Conservation (phyloP, 2,797 vertebrate species). For the Poecilia velifera region DNA sequence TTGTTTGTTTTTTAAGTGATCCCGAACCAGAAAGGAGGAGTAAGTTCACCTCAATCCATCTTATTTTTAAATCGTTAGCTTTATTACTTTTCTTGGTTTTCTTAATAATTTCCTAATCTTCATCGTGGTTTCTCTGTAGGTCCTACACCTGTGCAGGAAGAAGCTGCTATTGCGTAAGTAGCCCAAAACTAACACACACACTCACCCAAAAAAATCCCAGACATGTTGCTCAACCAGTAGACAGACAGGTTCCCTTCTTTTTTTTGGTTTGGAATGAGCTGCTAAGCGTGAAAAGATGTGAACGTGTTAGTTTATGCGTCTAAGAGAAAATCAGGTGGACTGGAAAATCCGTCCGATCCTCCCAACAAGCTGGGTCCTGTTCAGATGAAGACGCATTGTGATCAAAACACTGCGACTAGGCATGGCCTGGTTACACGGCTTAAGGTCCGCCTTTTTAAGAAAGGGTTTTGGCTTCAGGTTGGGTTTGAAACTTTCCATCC, state of each 20-base stretch:
- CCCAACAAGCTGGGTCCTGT: constrained; percentile 21
- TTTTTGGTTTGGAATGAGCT: constrained; percentile 5
- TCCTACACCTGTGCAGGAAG: constrained; percentile 21
- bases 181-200: constrained; percentile 10
- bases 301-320: neutral
- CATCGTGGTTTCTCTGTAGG: constrained; percentile 42
- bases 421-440: neutral
- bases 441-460: neutral
- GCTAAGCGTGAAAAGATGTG: constrained; percentile 19
- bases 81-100: neutral
- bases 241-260: constrained; percentile 24
- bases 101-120: neutral
- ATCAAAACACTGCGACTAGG: neutral
- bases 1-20: constrained; percentile 24
- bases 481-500: neutral
- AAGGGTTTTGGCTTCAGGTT: neutral
- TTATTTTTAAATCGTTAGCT: neutral
- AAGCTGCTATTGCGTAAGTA: constrained; percentile 62
- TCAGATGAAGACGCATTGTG: neutral
- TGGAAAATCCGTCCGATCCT: neutral
- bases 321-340: constrained; percentile 5
- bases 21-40: constrained; percentile 53
- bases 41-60: constrained; percentile 49
- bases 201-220: constrained; percentile 22
- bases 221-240: constrained; percentile 43